Evolutionary conservation across 2,888 invertebrate genomes (phyloP).

Genomic region (Melanophora roralis): DNA sequence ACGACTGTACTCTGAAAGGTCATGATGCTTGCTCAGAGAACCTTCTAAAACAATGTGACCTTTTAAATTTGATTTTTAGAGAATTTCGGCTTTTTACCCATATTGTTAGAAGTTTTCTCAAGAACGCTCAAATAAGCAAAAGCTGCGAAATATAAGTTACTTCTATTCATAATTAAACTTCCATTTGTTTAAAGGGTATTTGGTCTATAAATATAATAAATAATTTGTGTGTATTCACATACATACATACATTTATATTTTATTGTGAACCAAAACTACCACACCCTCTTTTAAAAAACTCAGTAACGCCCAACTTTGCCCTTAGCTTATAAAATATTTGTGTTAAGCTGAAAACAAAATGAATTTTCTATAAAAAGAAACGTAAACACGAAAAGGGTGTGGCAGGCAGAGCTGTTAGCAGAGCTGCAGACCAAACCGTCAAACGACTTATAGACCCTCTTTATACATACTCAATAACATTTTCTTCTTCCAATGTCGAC

Average conservation of each 20-base stretch:
- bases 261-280: slow-evolving; percentile 17
- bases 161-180: too few relatives aligned
- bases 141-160: too few relatives aligned
- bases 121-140: too few relatives aligned
- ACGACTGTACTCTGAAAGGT: too few relatives aligned
- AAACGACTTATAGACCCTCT: background rate
- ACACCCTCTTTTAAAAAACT: slow-evolving; percentile 27
- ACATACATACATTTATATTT: background rate
- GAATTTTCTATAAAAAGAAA: background rate
- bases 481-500: background rate
- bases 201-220: too few relatives aligned
- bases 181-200: too few relatives aligned
- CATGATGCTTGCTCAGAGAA: too few relatives aligned
- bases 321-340: slow-evolving; percentile 10
- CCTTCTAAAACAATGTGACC: too few relatives aligned
- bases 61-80: too few relatives aligned
- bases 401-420: slow-evolving; percentile 53
- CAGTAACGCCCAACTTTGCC: slow-evolving; percentile 29
- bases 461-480: background rate
- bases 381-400: slow-evolving; percentile 46
- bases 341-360: background rate
- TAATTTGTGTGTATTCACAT: background rate
- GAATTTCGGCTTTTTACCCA: too few relatives aligned
- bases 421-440: background rate
- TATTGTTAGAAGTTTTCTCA: too few relatives aligned